Evolutionary conservation across 2,113 vertebrate species (phyloP).

Genomic region (Leuciscus idus): DNA sequence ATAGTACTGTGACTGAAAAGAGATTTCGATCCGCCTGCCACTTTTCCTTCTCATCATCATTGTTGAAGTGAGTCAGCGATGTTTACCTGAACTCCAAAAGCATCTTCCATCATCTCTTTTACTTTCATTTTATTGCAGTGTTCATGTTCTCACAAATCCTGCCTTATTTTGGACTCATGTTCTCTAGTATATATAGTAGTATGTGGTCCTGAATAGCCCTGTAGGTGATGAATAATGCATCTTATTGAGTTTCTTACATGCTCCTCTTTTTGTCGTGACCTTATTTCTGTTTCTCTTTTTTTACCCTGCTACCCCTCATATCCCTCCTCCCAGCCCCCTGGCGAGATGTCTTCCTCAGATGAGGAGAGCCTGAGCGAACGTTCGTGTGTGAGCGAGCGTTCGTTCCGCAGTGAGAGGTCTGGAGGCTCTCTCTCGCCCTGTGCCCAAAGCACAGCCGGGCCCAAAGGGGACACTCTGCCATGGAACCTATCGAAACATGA

Average conservation of each 20-base stretch:
- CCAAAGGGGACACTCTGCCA: conserved; percentile 91
- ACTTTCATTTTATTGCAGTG: not conserved
- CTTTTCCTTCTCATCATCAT: conserved; percentile 35
- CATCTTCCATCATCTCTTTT: conserved; percentile 7
- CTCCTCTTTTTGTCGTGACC: conserved; percentile 19
- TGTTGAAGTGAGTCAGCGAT: conserved; percentile 20
- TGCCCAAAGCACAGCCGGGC: conserved; percentile 79
- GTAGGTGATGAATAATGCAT: conserved; percentile 65
- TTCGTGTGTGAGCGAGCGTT: conserved; percentile 89
- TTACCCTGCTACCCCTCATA: conserved; percentile 16
- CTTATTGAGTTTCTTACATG: conserved; percentile 22
- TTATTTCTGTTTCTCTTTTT: conserved; percentile 23
- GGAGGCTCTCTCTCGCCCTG: conserved; percentile 93
- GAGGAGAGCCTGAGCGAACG: conserved; percentile 96
- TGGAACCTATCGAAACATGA: conserved; percentile 97
- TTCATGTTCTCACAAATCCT: not conserved
- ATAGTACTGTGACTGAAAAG: conserved; percentile 56
- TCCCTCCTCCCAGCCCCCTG: conserved; percentile 40
- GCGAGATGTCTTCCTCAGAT: conserved; percentile 92
- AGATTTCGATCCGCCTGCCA: conserved; percentile 12
- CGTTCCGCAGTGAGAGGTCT: conserved; percentile 90
- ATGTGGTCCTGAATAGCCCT: not conserved
- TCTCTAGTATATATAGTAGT: conserved; percentile 47
- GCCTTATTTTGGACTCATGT: conserved; percentile 18
- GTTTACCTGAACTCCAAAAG: conserved; percentile 9